These are phyloP conservation scores for Acanthis flammea DNA, from an alignment of 2,797 vertebrate species.

Conservation along the genomic window DNA sequence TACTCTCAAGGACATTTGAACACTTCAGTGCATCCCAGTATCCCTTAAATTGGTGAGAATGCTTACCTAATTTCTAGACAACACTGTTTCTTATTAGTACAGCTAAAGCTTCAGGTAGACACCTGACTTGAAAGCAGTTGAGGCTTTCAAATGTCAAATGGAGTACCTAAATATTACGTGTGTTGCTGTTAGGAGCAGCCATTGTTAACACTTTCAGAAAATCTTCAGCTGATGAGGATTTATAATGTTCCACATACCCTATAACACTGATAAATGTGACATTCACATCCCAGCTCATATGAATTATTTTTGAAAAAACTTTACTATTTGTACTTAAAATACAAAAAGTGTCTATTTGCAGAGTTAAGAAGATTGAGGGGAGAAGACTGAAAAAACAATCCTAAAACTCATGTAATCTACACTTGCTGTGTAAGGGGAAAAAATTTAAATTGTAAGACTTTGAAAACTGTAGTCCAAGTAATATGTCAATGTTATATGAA, in stretches of 20 bases:
- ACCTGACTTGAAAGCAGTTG: not conserved
- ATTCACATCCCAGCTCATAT: not conserved
- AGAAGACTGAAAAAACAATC: not conserved
- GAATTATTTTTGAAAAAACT: not conserved
- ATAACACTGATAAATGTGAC: not conserved
- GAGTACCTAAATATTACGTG: not conserved
- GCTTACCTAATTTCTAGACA: not conserved
- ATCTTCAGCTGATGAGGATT: not conserved
- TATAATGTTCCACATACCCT: not conserved
- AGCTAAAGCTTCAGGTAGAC: not conserved
- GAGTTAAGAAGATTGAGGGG: not conserved
- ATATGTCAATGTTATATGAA: not conserved
- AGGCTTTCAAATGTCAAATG: not conserved
- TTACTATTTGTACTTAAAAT: not conserved
- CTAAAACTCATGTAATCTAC: not conserved
- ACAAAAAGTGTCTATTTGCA: not conserved
- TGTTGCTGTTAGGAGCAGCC: not conserved
- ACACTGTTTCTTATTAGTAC: not conserved
- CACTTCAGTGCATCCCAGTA: not conserved
- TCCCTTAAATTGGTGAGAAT: not conserved
- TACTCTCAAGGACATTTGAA: not conserved
- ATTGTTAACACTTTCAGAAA: not conserved
- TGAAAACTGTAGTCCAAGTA: not conserved
- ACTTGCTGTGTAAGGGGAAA: not conserved
- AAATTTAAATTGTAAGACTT: not conserved